Evolutionary conservation across 2,113 vertebrate genomes (phyloP).

Genomic region (Tenrec ecaudatus): DNA sequence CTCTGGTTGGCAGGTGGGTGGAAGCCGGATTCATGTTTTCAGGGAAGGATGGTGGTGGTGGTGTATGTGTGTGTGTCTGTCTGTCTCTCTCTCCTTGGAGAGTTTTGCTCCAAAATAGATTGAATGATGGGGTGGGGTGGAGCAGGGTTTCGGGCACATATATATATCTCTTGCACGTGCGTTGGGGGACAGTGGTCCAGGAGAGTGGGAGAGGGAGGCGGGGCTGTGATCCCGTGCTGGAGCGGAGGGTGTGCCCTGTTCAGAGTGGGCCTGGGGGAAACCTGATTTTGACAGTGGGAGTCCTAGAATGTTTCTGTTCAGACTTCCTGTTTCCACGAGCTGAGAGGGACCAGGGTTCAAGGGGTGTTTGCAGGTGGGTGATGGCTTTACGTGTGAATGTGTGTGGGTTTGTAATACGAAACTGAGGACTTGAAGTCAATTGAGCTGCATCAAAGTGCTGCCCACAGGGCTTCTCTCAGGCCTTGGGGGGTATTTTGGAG

Average conservation of each 20-base stretch:
- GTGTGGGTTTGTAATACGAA: slow-evolving; percentile 22
- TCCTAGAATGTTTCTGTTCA: background rate
- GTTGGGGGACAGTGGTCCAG: background rate
- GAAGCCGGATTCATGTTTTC: background rate
- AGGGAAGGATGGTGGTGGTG: too few relatives aligned
- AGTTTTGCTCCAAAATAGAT: background rate
- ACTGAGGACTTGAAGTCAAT: background rate
- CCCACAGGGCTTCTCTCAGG: background rate
- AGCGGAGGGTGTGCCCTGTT: background rate
- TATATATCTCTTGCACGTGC: background rate
- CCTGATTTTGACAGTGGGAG: background rate
- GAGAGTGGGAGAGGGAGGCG: background rate
- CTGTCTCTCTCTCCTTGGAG: too few relatives aligned
- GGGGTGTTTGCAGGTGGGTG: background rate
- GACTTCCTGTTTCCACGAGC: background rate
- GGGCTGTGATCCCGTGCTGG: background rate
- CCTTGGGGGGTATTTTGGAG: slow-evolving; percentile 22
- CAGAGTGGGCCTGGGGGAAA: background rate
- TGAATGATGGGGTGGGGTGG: background rate
- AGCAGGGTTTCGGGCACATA: background rate
- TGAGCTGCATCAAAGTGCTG: background rate
- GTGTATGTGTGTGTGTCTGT: background rate
- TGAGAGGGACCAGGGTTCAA: background rate
- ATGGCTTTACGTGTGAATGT: background rate
- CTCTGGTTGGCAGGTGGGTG: background rate